Evolutionary conservation across 2,797 vertebrate species (phyloP).

Genomic region (Sebastes hopkinsi): DNA sequence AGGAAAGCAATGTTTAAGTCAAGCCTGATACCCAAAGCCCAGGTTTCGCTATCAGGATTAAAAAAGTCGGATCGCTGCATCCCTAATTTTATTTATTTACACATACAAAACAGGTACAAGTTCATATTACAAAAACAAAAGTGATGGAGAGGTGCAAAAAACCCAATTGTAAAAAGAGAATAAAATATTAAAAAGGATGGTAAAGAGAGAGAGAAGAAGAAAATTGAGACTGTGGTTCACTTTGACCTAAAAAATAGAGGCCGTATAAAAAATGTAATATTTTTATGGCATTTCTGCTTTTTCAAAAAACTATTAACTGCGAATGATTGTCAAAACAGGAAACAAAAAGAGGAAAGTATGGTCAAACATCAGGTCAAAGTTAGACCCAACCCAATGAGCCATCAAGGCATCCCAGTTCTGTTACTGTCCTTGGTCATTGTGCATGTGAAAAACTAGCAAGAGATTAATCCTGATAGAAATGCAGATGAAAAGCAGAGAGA

Average conservation of each 20-base stretch:
- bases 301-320: neutral
- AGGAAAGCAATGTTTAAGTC: too few relatives aligned
- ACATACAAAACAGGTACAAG: too few relatives aligned
- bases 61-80: too few relatives aligned
- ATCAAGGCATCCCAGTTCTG: neutral
- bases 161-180: too few relatives aligned
- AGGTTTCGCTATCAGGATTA: too few relatives aligned
- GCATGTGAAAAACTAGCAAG: neutral
- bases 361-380: neutral
- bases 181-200: too few relatives aligned
- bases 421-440: neutral
- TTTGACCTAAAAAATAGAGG: neutral
- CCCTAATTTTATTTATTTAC: too few relatives aligned
- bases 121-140: too few relatives aligned
- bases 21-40: too few relatives aligned
- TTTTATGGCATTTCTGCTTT: neutral
- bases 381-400: neutral
- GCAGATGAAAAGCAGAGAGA: constrained; percentile 2
- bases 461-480: constrained; percentile 1
- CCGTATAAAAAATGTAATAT: neutral
- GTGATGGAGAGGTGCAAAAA: too few relatives aligned
- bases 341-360: neutral
- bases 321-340: neutral
- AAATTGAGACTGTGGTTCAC: neutral
- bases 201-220: too few relatives aligned